Percentiles rank a stretch among this genome's conserved stretches.
These are phyloP conservation scores for Odontomachus brunneus DNA, from an alignment of 1,140 invertebrate genomes.

Conservation along the genomic window DNA sequence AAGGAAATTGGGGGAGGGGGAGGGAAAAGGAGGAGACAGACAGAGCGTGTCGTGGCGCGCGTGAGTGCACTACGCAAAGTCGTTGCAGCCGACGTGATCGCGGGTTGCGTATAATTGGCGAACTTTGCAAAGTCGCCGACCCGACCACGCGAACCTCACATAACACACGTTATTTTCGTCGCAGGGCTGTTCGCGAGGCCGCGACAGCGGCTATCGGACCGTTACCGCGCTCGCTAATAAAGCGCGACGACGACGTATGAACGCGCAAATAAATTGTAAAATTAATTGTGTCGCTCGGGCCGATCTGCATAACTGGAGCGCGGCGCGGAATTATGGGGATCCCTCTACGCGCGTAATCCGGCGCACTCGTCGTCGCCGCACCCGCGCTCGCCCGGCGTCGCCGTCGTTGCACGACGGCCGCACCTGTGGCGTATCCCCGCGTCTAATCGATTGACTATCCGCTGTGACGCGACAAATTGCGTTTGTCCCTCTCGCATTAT, in stretches of 20 bases:
- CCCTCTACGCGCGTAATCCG: slow-evolving; percentile 69
- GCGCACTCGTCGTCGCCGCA: slow-evolving; percentile 19
- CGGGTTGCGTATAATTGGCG: no score
- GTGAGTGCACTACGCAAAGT: no score
- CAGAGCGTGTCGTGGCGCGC: no score
- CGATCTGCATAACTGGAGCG: slow-evolving; percentile 59
- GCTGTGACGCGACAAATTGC: slow-evolving; percentile 80
- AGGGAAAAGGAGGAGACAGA: no score
- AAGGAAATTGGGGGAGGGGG: no score
- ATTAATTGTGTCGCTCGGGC: slow-evolving; percentile 46
- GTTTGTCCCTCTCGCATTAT: slow-evolving; percentile 72
- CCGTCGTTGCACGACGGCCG: neutral
- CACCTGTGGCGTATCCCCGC: slow-evolving; percentile 75
- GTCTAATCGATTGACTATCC: slow-evolving; percentile 81
- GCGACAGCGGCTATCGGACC: slow-evolving; percentile 3
- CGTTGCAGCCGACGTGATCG: no score
- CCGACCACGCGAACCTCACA: no score
- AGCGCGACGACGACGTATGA: slow-evolving; percentile 31
- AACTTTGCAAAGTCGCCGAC: no score
- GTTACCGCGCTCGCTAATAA: neutral
- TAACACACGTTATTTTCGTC: neutral
- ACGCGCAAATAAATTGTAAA: slow-evolving; percentile 55
- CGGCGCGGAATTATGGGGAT: slow-evolving; percentile 58
- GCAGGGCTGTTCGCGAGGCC: slow-evolving; percentile 2
- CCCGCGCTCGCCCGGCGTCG: no score